These are phyloP conservation scores for Neotoma lepida DNA, from an alignment of 2,113 vertebrate genomes.

Conservation along the genomic window DNA sequence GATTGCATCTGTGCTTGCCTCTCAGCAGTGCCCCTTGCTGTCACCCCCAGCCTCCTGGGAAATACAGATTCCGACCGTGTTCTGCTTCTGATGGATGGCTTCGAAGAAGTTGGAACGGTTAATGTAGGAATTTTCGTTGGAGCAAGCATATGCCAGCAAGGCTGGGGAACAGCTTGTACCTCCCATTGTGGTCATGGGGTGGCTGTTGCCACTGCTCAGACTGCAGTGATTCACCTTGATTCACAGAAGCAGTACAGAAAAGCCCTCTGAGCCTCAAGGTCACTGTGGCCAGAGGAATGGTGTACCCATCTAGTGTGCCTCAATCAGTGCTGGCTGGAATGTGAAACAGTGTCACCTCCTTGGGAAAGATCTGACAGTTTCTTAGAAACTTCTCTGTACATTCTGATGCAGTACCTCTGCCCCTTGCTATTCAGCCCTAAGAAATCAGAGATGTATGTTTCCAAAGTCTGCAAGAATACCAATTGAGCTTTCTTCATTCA, in stretches of 20 bases:
- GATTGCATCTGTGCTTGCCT: neutral
- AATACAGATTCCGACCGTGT: neutral
- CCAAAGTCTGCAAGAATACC: neutral
- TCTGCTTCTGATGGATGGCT: neutral
- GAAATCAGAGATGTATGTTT: fast-evolving
- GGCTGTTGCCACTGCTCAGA: neutral
- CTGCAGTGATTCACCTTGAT: fast-evolving
- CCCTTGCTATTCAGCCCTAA: neutral
- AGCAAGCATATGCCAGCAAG: neutral
- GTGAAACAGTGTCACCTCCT: neutral
- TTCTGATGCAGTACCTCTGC: neutral
- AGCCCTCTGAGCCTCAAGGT: neutral
- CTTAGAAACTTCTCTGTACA: neutral
- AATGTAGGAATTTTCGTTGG: neutral
- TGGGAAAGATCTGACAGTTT: neutral
- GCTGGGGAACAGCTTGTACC: fast-evolving
- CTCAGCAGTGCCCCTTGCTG: neutral
- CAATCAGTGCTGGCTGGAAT: neutral
- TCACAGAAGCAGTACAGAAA: neutral
- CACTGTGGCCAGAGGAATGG: neutral
- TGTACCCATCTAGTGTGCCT: too few relatives aligned
- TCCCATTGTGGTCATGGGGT: fast-evolving
- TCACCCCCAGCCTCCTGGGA: neutral
- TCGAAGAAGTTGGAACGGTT: neutral
- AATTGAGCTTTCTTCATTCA: neutral